Base-by-base conservation (phyloP, 2,797 vertebrate species). In the Oreortyx pictus region DNA sequence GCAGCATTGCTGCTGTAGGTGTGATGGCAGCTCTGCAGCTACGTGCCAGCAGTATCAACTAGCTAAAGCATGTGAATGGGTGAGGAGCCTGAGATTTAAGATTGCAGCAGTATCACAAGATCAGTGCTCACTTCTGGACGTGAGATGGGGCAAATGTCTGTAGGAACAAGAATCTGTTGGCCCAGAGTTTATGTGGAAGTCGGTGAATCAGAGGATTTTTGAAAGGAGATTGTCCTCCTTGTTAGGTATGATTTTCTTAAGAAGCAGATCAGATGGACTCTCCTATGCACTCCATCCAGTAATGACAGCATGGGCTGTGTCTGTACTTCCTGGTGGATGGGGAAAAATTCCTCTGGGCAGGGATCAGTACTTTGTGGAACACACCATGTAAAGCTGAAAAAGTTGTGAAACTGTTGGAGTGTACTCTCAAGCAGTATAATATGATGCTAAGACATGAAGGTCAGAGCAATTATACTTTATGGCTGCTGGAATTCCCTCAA, bases 41-140 rank as follows among this genome's bases (percentile, higher is more conserved):
- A 1, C 5, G 12, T 35, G 41, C 39, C 41, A 0, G 0, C 0
- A 0, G 59, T 59, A 56, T 31, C 46, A 56, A 22, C 7, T 1
- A 1, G 15, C 23, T 43, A 37, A n/a, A 44, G 35, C 20, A 3
- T 2, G 0, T n/a, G 22, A 27, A 24, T 33, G 6, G 44, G 22
- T 65, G 59, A 56, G 50, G 29, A 5, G 6, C 8, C 43, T 1
- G 1, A 56, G 59, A 17, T 47, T 5, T 43, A 25, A 79, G 23
- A 19, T 31, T 61, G 60, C 27, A 6, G 0, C 43, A 14, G n/a
- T 18, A 16, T 56, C n/a, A 84, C 47, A 16, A 47, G 64, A 82
- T 73, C 41, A 25, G 11, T 35, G 6, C 29, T 76, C 11, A 2
- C 11, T 5, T 72, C 44, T 89, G 20, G 9, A 7, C 65, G 8